These are phyloP conservation scores for Cettia cetti DNA, from an alignment of 2,113 vertebrate species.

Conservation along the genomic window DNA sequence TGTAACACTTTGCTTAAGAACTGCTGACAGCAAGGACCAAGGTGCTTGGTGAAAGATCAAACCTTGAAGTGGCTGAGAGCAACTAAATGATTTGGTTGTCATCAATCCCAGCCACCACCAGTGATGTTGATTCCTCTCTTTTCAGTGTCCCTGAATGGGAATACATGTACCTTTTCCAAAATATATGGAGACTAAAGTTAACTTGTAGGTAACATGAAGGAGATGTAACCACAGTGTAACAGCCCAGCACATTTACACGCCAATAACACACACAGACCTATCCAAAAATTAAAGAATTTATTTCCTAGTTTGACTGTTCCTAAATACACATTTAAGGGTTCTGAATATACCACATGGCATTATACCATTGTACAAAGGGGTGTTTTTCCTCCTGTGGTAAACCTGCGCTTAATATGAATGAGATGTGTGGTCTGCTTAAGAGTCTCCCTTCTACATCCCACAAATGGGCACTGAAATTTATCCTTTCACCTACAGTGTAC, in stretches of 20 bases:
- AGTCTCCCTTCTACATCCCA: not conserved
- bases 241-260: not conserved
- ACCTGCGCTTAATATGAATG: not conserved
- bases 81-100: not conserved
- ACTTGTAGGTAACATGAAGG: accelerated
- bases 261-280: not conserved
- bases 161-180: not conserved
- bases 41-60: not conserved
- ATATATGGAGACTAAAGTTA: not conserved
- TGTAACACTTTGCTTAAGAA: not conserved
- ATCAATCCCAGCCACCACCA: not conserved
- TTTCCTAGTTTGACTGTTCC: not conserved
- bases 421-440: not conserved
- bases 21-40: not conserved
- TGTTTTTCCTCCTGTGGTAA: not conserved
- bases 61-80: not conserved
- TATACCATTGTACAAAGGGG: not conserved
- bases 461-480: not conserved
- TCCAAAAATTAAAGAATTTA: not conserved
- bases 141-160: accelerated
- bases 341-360: not conserved
- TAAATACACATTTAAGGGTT: not conserved
- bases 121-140: not conserved
- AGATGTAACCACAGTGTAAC: not conserved
- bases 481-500: not conserved